Conservation (phyloP, 2,888 invertebrate species). For the Synergus japonicus region DNA sequence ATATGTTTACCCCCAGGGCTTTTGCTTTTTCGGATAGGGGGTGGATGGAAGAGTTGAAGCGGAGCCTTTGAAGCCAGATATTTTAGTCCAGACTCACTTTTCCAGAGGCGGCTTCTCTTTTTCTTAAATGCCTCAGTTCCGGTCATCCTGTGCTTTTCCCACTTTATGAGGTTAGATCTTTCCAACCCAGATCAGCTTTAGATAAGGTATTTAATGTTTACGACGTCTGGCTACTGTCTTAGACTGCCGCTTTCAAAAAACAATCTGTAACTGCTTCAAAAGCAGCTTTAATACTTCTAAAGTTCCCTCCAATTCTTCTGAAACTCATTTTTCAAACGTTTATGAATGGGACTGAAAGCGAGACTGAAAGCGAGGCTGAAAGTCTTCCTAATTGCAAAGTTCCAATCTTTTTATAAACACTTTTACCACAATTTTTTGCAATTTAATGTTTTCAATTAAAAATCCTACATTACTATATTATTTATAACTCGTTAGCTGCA, state of each 20-base stretch:
- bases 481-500: background rate
- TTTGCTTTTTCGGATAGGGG: constrained; percentile 33
- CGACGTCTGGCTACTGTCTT: constrained; percentile 22
- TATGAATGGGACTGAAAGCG: background rate
- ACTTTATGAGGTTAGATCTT: constrained; percentile 13
- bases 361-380: background rate
- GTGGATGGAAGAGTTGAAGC: constrained; percentile 40
- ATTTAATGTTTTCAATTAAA: constrained; percentile 1
- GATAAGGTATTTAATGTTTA: constrained; percentile 22
- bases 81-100: constrained; percentile 4
- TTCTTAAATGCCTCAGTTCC: constrained; percentile 6
- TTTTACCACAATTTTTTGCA: background rate
- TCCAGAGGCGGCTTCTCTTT: constrained; percentile 24
- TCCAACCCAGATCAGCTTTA: constrained; percentile 9
- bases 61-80: constrained; percentile 27
- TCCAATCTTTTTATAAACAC: background rate
- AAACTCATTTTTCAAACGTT: too few relatives aligned
- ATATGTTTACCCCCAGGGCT: constrained; percentile 49
- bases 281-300: background rate
- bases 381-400: background rate
- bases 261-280: background rate
- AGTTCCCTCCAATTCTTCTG: background rate
- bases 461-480: background rate
- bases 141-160: constrained; percentile 5
- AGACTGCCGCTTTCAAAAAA: background rate